These are phyloP conservation scores for Cyphomyrmex costatus DNA, from an alignment of 1,140 invertebrate species.

Conservation along the genomic window DNA sequence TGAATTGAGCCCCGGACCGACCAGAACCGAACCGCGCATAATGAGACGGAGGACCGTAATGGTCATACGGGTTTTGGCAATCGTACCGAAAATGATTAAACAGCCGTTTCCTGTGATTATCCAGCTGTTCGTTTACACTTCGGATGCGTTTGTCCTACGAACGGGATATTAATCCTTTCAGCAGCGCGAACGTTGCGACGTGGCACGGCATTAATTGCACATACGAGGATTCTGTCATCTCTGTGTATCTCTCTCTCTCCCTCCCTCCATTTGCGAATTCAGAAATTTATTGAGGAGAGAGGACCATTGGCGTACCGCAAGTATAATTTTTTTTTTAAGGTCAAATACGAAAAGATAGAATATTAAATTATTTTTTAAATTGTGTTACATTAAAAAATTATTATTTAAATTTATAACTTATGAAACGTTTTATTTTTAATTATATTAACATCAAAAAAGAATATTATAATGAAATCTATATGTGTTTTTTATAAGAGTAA, in stretches of 20 bases:
- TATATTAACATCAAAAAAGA: too few species aligned
- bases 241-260: background rate
- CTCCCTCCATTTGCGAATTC: background rate
- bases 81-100: conserved; percentile 48
- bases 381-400: too few species aligned
- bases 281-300: too few species aligned
- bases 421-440: too few species aligned
- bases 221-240: conserved; percentile 4
- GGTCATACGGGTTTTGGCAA: conserved; percentile 18
- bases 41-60: conserved; percentile 42
- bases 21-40: background rate
- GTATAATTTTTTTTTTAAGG: too few species aligned
- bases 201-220: conserved; percentile 39
- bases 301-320: too few species aligned
- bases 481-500: too few species aligned
- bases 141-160: conserved; percentile 30
- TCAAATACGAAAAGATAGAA: too few species aligned
- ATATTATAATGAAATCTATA: too few species aligned
- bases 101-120: conserved; percentile 50
- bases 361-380: too few species aligned
- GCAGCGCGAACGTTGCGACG: background rate
- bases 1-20: background rate
- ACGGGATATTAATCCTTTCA: conserved; percentile 58
- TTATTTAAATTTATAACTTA: too few species aligned
- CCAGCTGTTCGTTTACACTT: conserved; percentile 58